Evolutionary conservation across 1,140 invertebrate genomes (phyloP).

Genomic region (Argopecten irradians): DNA sequence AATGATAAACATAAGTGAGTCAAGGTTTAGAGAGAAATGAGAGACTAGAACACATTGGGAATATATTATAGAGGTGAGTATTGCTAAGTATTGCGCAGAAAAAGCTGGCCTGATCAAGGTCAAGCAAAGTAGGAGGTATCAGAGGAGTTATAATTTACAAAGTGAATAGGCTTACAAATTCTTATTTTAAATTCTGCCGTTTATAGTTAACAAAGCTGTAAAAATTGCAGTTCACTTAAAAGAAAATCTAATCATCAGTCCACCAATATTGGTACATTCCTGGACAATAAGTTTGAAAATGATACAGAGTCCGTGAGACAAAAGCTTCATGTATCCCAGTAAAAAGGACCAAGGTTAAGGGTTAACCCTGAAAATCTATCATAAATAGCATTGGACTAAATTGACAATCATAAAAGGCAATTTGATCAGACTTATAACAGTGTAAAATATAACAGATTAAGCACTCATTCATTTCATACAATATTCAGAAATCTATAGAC

Average conservation of each 20-base stretch:
- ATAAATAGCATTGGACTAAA: neutral
- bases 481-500: neutral
- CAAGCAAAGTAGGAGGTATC: too few relatives aligned
- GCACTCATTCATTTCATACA: neutral
- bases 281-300: too few relatives aligned
- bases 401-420: neutral
- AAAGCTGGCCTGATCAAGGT: neutral
- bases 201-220: too few relatives aligned
- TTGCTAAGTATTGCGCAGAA: neutral
- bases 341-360: too few relatives aligned
- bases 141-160: too few relatives aligned
- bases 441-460: neutral
- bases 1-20: neutral
- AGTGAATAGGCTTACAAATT: too few relatives aligned
- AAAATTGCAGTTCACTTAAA: too few relatives aligned
- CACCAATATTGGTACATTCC: too few relatives aligned
- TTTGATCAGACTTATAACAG: neutral
- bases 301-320: too few relatives aligned
- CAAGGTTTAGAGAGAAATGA: neutral
- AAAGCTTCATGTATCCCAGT: too few relatives aligned
- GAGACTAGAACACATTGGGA: neutral
- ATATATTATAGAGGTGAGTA: neutral
- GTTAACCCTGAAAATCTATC: neutral
- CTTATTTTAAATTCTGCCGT: too few relatives aligned
- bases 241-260: too few relatives aligned